Base-by-base conservation (phyloP, 2,888 invertebrate genomes). In the Ectemnius cavifrons region DNA sequence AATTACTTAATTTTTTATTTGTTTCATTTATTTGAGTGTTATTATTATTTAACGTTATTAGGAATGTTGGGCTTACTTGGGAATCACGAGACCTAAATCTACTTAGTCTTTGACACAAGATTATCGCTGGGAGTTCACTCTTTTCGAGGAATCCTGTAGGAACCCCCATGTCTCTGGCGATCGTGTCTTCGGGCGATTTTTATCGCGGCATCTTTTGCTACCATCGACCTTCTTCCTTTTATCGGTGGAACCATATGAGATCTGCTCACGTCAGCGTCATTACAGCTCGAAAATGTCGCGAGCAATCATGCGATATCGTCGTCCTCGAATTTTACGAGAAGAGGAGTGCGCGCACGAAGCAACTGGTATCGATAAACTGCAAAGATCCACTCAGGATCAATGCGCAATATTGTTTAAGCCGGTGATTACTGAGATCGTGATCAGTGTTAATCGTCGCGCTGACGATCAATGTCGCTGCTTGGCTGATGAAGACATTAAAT, bases 251-350 rank as follows among this genome's bases (percentile, higher is more conserved):
- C 64, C 64, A 75, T 61, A 61, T 60, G 64, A 37, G 45, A 56
- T 73, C 49, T 66, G 67, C 71, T 60, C 71, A 52, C 61, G 62
- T 57, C 61, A 69, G 67, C 58, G 64, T 77, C 65, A 62, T 73
- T 73, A 72, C 67, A 37, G 37, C 63, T 47, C 45, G 68, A 18
- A 70, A 67, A 69, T 59, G 76, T 81, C 68, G 67, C 72, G 59
- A 8, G 11, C 66, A 71, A 73, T 76, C 62, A 72, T n/a, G 46
- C 67, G 52, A 60, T 73, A 74, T 73, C 71, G 20, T 66, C 52
- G 59, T 47, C 60, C 28, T 14, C 45, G 37, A 28, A 28, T 67
- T 80, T 82, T 82, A 82, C 64, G 73, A 71, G 52, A 11, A 57
- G 56, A 75, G 62, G 59, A 60, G 46, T 58, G 8, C 46, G 56